A percentile compares a stretch with the other conserved stretches of the same genome.
Conservation (phyloP, 2,113 vertebrate genomes). For the Notarius quadriscutis region DNA sequence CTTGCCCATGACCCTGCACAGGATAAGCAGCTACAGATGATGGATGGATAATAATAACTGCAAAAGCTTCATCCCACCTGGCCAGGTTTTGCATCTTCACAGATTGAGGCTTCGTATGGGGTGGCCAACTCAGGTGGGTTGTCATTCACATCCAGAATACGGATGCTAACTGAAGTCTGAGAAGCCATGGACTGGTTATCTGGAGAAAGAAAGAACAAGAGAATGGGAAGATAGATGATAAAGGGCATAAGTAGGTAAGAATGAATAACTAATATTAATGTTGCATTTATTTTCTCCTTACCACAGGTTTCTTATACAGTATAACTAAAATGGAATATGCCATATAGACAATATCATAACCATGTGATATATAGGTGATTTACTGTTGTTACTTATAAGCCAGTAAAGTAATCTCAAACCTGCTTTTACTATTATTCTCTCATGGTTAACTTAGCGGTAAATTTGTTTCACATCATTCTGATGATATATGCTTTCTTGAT, state of each 20-base stretch:
- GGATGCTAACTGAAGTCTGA: conserved; percentile 83
- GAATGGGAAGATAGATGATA: not conserved
- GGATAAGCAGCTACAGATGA: too few relatives aligned
- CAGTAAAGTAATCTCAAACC: not conserved
- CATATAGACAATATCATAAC: not conserved
- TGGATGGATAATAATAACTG: not conserved
- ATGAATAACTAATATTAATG: not conserved
- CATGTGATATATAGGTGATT: not conserved
- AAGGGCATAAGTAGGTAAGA: not conserved
- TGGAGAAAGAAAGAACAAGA: conserved; percentile 58
- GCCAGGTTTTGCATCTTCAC: conserved; percentile 92
- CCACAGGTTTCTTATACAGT: not conserved
- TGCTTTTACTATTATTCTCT: not conserved
- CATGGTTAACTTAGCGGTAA: not conserved
- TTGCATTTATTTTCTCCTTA: not conserved
- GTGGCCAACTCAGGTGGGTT: conserved; percentile 94
- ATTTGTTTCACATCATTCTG: not conserved
- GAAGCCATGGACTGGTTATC: conserved; percentile 89
- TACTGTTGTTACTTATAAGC: not conserved
- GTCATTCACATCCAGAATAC: conserved; percentile 96
- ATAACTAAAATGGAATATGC: not conserved
- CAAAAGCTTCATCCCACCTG: conserved; percentile 76
- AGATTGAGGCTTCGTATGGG: conserved; percentile 89
- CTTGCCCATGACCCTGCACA: too few relatives aligned
- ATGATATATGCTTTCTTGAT: not conserved